Percentiles rank a stretch among this genome's conserved stretches.
Evolutionary conservation across 2,888 invertebrate species (phyloP).

Genomic region (Gymnoscelis rufifasciata): DNA sequence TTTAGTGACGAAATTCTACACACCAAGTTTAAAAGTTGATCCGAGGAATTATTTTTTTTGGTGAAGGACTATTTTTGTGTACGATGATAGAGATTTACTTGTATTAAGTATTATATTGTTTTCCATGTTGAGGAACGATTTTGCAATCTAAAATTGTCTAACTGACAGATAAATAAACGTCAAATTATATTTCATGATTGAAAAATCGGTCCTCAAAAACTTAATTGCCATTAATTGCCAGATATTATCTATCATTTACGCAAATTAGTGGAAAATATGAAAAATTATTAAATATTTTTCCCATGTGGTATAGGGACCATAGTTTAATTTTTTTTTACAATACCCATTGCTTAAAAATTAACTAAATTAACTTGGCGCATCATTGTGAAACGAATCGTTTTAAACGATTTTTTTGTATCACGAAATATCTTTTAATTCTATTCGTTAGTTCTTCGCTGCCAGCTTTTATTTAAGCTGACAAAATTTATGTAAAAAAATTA

Average conservation of each 20-base stretch:
- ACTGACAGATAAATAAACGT: too few relatives aligned
- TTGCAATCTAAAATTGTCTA: too few relatives aligned
- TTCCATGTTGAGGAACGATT: too few relatives aligned
- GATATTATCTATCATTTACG: slow-evolving; percentile 4
- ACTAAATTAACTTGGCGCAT: not conserved
- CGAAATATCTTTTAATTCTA: not conserved
- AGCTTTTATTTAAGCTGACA: too few relatives aligned
- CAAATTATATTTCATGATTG: too few relatives aligned
- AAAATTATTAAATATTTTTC: slow-evolving; percentile 10
- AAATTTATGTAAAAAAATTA: too few relatives aligned
- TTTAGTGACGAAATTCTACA: not conserved
- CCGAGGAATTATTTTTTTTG: not conserved
- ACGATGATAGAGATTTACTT: slow-evolving; percentile 2
- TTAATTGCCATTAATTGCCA: not conserved
- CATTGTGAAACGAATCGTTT: slow-evolving; percentile 1
- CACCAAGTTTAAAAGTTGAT: too few relatives aligned
- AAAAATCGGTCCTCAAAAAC: too few relatives aligned
- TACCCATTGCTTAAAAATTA: too few relatives aligned
- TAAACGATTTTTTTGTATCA: slow-evolving; percentile 5
- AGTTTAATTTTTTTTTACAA: slow-evolving; percentile 16
- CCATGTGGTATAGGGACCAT: slow-evolving; percentile 26
- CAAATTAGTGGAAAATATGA: slow-evolving; percentile 8
- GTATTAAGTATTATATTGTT: too few relatives aligned
- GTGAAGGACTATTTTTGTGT: not conserved
- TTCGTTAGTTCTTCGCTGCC: not conserved